Evolutionary conservation across 2,797 vertebrate genomes (phyloP).

Genomic region (Crypturellus tataupa): DNA sequence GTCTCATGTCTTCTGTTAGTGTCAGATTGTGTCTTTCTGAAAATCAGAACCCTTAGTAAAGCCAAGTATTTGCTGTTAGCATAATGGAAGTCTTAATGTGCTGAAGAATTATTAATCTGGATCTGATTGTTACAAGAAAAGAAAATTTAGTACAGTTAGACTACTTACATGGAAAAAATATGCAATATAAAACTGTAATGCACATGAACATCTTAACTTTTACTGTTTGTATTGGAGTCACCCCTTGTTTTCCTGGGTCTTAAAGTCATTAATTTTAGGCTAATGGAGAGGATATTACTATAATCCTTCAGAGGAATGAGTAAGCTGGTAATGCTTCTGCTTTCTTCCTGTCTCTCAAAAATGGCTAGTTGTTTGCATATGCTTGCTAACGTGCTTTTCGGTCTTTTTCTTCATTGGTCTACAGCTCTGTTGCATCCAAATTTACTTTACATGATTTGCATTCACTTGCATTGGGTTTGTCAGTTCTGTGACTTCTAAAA

Average conservation of each 20-base stretch:
- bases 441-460: background rate
- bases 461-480: fast-evolving
- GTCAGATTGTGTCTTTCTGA: background rate
- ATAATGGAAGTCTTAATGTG: background rate
- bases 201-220: fast-evolving
- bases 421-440: background rate
- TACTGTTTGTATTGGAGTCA: background rate
- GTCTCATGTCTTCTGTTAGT: background rate
- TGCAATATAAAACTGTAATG: background rate
- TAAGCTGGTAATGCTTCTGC: background rate
- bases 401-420: background rate
- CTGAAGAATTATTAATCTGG: background rate
- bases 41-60: background rate
- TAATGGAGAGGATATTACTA: background rate
- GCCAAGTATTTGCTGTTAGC: too few species aligned
- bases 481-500: fast-evolving
- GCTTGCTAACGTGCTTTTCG: background rate
- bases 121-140: background rate
- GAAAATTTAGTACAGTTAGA: background rate
- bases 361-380: fast-evolving
- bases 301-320: fast-evolving
- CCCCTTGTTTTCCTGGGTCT: fast-evolving
- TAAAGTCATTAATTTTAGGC: background rate
- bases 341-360: background rate
- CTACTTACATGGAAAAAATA: background rate